Conservation (phyloP, 2,888 invertebrate species). For the Hypsopygia costalis region DNA sequence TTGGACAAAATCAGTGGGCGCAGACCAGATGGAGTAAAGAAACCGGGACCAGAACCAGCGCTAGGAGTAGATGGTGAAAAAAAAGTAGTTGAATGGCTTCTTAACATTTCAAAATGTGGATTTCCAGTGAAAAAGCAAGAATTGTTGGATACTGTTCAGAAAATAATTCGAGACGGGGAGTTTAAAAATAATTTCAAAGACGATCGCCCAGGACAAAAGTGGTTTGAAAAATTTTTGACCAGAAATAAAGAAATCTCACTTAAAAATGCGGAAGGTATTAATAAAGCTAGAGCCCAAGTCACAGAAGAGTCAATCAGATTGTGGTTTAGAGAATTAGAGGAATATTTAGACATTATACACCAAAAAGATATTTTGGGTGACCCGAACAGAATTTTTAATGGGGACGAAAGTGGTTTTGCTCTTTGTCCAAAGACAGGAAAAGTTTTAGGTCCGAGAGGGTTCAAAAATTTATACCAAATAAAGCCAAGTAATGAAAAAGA, state of each 20-base stretch:
- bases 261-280: slow-evolving; percentile 27
- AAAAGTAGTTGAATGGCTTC: slow-evolving; percentile 28
- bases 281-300: slow-evolving; percentile 28
- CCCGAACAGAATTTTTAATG: slow-evolving; percentile 27
- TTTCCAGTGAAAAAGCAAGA: slow-evolving; percentile 31
- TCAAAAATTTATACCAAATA: slow-evolving; percentile 14
- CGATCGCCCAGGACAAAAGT: too few species aligned
- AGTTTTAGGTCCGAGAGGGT: slow-evolving; percentile 23
- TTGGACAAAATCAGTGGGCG: slow-evolving; percentile 19
- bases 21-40: slow-evolving; percentile 8
- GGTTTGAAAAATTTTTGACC: slow-evolving; percentile 21
- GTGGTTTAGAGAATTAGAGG: slow-evolving; percentile 32
- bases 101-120: slow-evolving; percentile 29
- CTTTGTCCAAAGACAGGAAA: slow-evolving; percentile 19
- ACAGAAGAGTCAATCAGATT: slow-evolving; percentile 29
- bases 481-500: slow-evolving; percentile 23
- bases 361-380: slow-evolving; percentile 25
- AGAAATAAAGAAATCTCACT: slow-evolving; percentile 27
- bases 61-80: slow-evolving; percentile 12
- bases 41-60: slow-evolving; percentile 16
- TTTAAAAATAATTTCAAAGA: slow-evolving; percentile 15
- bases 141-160: slow-evolving; percentile 28
- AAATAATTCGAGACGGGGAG: slow-evolving; percentile 16
- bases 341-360: slow-evolving; percentile 22
- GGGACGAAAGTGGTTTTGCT: slow-evolving; percentile 25